Base-by-base conservation (phyloP, 2,797 vertebrate genomes). In the Amphiprion clarkii region DNA sequence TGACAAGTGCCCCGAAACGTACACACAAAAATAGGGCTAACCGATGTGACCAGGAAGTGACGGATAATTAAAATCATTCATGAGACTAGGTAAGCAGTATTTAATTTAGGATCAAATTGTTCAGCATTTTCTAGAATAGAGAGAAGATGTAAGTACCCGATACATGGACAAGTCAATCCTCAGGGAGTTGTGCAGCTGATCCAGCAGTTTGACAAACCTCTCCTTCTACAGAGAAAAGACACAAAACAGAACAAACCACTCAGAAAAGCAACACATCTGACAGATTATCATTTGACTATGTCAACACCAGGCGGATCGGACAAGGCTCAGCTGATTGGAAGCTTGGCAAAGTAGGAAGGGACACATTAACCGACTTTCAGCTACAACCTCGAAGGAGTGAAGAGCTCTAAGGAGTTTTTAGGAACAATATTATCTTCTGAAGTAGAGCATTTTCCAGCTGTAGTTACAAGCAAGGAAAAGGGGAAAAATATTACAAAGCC, bases 121-220 rank as follows among this genome's bases (percentile, higher is more conserved):
- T 49, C 19, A 58, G 54, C 2, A 71, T 25, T 62, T 46, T 16
- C 52, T 17, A 23, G 3, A 57, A 48, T 1, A 54, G 29, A 79
- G 29, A 77, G 23, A 78, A 49, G 54, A 12, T 19, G 48, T 71
- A 58, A 81, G 85, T 95, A 99, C 98, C 96, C 98, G 95, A 90
- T 99, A 99, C 97, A 99, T 99, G 79, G 98, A 99, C 63, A 99
- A 95, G 85, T 99, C 97, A 0, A 99, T 99, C 76, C 98, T 93
- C 77, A 99, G 91, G 0, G 98, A 99, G 90, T 99, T 99, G 93
- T 99, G 98, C 69, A 99, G 93, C 87, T 99, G 98, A 92, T 99
- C 98, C 64, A 99, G 93, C 27, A 99, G 96, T 85, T 99, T 99
- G 87, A 99, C 98, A 74, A 99, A 99, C 61, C 98, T 94, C 80